Percentiles rank a stretch among this genome's conserved stretches.
Evolutionary conservation across 2,797 vertebrate species (phyloP).

Genomic region (Rhinella marina): DNA sequence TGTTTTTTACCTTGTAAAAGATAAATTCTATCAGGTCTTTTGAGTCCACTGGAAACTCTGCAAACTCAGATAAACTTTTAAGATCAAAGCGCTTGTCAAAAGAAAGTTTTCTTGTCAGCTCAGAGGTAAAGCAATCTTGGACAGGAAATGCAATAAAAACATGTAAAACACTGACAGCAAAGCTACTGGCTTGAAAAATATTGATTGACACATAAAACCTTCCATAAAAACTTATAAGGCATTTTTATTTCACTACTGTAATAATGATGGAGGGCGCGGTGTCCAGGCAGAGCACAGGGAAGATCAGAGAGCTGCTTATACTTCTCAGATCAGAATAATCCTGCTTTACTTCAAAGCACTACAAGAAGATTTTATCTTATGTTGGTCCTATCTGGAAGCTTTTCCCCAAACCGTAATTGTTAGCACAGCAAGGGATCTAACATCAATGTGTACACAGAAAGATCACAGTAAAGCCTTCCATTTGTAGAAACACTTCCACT

Average conservation of each 20-base stretch:
- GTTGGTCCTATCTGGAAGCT: neutral
- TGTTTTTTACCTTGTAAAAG: slow-evolving; percentile 33
- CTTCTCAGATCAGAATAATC: slow-evolving; percentile 29
- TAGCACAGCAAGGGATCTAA: neutral
- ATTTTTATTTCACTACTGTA: neutral
- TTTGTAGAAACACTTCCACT: neutral
- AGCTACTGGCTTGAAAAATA: slow-evolving; percentile 12
- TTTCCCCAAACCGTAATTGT: neutral
- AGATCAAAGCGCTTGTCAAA: slow-evolving; percentile 33
- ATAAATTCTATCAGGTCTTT: slow-evolving; percentile 35
- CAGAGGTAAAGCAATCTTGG: slow-evolving; percentile 12
- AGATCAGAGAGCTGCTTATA: slow-evolving; percentile 24
- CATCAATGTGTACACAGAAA: neutral
- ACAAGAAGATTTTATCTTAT: neutral
- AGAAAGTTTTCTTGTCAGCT: slow-evolving; percentile 20
- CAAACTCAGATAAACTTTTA: slow-evolving; percentile 43
- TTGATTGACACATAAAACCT: slow-evolving; percentile 33
- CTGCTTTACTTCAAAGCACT: neutral
- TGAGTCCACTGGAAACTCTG: slow-evolving; percentile 26
- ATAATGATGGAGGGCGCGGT: neutral
- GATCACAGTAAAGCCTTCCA: neutral
- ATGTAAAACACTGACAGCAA: slow-evolving; percentile 29
- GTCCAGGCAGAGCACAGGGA: neutral
- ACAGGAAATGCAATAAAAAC: slow-evolving; percentile 35
- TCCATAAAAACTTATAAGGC: slow-evolving; percentile 16